Evolutionary conservation across 2,113 vertebrate genomes (phyloP), one percentile per base, ranked within the genome.

Genomic region (Ameiurus melas): DNA sequence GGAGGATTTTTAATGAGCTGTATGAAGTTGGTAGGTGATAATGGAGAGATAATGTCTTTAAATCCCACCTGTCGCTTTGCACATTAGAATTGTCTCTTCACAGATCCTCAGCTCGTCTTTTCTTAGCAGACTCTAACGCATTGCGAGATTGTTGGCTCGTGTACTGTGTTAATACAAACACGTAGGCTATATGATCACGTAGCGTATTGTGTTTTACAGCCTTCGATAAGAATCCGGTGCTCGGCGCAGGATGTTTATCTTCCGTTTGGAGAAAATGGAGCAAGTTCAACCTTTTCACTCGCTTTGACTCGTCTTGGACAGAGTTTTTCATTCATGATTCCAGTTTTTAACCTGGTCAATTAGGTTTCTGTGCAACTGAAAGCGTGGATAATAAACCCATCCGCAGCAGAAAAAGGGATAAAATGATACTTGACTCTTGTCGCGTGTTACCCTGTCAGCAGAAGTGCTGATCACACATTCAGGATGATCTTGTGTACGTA

Each of bases 21-120:
- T n/a, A 84, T 84, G n/a, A 83, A 88, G 86, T 84, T 84, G 33
- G 86, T 82, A 86, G 83, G 89, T 86, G 90, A 90, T 87, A 90
- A 89, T 80, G 70, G 84, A 80, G 30, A 75, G 64, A 47, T 47
- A 47, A 47, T 19, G 8, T 68, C 73, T 75, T 77, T 81, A 73
- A 64, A 77, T 25, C 64, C 64, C 84, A 86, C 84, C 87, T 88
- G 83, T 78, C 79, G n/a, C 60, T 85, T 66, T 82, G 53, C 25
- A 57, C 73, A 22, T 78, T 81, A 77, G 33, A 64, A 73, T 47
- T 81, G 86, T 36, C 57, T 80, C 43, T 39, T 39, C 39, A 20
- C 5, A 12, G n/a, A 0, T 51, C 66, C 20, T 58, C 79, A 36
- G 55, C n/a, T 81, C n/a, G n/a, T 62, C 55, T 30, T 75, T 43